These are phyloP conservation scores for Sepioteuthis lessoniana DNA, from an alignment of 2,888 invertebrate genomes.

Conservation along the genomic window DNA sequence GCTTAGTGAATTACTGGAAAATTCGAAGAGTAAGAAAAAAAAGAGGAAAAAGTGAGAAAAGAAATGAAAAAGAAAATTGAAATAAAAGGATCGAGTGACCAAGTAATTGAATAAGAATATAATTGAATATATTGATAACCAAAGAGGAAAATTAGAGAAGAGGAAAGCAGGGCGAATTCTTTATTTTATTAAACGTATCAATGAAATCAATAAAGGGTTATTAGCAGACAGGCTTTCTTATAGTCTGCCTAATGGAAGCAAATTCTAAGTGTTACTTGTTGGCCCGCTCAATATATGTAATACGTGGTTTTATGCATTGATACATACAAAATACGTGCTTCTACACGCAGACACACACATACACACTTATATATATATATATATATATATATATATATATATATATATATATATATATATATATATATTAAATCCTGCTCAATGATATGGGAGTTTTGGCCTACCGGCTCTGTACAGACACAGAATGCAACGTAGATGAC, in stretches of 20 bases:
- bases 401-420: too few relatives aligned
- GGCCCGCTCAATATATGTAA: too few relatives aligned
- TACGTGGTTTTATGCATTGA: too few relatives aligned
- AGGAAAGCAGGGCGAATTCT: neutral
- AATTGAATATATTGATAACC: neutral
- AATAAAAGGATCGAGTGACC: neutral
- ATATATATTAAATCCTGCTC: too few relatives aligned
- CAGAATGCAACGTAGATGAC: too few relatives aligned
- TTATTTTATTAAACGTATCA: neutral
- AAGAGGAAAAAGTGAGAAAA: neutral
- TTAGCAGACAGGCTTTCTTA: neutral
- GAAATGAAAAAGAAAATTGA: neutral
- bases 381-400: too few relatives aligned
- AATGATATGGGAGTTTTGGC: too few relatives aligned
- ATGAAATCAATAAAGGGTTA: neutral
- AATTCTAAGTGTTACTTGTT: neutral
- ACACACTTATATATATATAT: too few relatives aligned
- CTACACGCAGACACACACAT: too few relatives aligned
- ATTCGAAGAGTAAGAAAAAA: neutral
- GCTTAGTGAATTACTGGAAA: neutral
- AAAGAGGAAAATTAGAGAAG: neutral
- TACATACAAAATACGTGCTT: too few relatives aligned
- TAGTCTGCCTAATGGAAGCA: constrained; percentile 1
- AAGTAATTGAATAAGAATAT: neutral
- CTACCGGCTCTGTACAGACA: too few relatives aligned